These are phyloP conservation scores for Paradoxurus hermaphroditus DNA, from an alignment of 2,113 vertebrate genomes.

Conservation along the genomic window DNA sequence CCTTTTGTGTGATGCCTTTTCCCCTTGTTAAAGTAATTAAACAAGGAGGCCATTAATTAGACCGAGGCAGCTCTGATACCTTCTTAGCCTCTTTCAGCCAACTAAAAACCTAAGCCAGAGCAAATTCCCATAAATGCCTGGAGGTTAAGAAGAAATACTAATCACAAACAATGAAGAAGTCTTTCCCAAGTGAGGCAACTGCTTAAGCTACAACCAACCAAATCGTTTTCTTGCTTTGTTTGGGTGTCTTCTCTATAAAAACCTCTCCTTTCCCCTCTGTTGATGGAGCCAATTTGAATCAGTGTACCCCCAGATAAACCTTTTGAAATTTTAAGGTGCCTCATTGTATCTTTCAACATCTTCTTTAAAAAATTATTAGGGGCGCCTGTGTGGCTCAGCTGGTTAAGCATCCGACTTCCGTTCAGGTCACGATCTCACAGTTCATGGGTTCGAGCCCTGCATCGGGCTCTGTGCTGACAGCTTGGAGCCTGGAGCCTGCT, in stretches of 20 bases:
- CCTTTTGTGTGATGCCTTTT: not conserved
- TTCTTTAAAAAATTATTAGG: not conserved
- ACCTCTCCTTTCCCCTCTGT: no score
- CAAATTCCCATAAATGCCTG: not conserved
- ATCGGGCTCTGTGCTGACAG: no score
- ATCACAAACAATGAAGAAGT: no score
- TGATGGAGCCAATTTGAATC: no score
- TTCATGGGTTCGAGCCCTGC: no score
- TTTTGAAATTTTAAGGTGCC: not conserved
- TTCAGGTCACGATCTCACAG: no score
- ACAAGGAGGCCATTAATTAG: no score
- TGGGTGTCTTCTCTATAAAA: no score
- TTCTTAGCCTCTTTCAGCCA: not conserved
- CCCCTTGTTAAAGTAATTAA: not conserved
- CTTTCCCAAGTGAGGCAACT: not conserved
- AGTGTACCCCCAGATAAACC: not conserved
- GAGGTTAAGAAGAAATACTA: not conserved
- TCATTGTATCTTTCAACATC: not conserved
- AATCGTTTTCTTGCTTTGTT: not conserved
- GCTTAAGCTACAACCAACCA: not conserved
- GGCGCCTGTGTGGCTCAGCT: no score
- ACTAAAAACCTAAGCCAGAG: fast-evolving
- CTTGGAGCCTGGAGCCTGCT: no score
- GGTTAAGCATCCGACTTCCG: no score
- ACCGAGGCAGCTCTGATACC: fast-evolving